These are phyloP conservation scores for Ctena decussata DNA, from an alignment of 2,888 invertebrate species.

Conservation along the genomic window DNA sequence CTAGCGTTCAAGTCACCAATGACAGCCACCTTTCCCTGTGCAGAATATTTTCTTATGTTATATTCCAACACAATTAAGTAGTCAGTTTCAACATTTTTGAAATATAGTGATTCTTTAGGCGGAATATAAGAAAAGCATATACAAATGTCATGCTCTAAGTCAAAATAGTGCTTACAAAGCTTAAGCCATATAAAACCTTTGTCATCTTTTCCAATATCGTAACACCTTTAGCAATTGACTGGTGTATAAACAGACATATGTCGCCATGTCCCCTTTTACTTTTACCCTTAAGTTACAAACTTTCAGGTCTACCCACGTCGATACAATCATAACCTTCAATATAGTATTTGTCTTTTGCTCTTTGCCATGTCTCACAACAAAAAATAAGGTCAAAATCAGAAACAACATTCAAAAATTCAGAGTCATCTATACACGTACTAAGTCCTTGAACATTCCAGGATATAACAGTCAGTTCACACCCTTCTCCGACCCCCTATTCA, in stretches of 20 bases:
- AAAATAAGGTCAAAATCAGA: neutral
- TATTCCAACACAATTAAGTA: neutral
- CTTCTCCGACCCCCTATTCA: constrained; percentile 9
- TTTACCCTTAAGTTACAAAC: neutral
- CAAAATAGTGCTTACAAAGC: too few relatives aligned
- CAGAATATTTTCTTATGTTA: neutral
- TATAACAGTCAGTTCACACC: constrained; percentile 1
- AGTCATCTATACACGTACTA: neutral
- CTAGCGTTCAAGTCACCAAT: too few relatives aligned
- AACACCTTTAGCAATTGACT: neutral
- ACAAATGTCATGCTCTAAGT: too few relatives aligned
- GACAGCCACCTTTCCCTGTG: neutral
- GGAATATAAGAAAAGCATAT: constrained; percentile 18
- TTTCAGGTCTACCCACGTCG: neutral
- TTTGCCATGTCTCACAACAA: constrained; percentile 23
- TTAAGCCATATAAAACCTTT: too few relatives aligned
- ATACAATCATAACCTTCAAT: constrained; percentile 16
- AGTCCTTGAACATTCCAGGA: constrained; percentile 18
- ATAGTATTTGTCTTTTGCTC: neutral
- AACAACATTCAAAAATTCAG: constrained; percentile 8
- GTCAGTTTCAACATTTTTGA: too few relatives aligned
- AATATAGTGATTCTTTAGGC: constrained; percentile 18
- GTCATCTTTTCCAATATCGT: too few relatives aligned
- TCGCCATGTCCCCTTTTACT: neutral
- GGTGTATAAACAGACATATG: neutral